phyloP scores from a whole-genome alignment of 2,888 invertebrate genomes.

The Sicus ferrugineus region DNA sequence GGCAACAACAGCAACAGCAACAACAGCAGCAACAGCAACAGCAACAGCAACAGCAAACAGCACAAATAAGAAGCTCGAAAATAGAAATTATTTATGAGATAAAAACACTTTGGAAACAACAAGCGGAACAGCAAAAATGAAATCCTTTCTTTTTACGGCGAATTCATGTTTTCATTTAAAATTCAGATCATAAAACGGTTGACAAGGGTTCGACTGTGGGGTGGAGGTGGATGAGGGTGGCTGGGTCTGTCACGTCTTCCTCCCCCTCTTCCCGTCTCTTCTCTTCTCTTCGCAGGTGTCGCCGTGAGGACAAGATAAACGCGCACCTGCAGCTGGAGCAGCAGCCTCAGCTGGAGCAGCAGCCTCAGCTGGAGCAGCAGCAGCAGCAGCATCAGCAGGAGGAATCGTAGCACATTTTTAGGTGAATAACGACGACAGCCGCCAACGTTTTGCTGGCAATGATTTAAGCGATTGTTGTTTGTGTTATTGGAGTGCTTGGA shows the following conservation, averaged over 20 bases:
- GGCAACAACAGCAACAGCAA: conserved; percentile 8
- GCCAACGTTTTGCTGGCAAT: conserved; percentile 25
- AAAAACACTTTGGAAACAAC: neutral
- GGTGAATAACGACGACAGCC: conserved; percentile 32
- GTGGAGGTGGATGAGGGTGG: neutral
- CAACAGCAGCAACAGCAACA: neutral
- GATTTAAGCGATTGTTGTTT: conserved; percentile 10
- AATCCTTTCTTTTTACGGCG: conserved; percentile 15
- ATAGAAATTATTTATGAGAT: conserved; percentile 22
- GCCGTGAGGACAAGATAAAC: conserved; percentile 21
- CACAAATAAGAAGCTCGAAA: neutral
- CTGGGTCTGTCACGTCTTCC: neutral
- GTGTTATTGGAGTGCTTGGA: neutral
- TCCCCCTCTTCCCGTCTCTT: neutral
- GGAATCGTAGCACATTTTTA: conserved; percentile 27
- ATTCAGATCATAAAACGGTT: neutral
- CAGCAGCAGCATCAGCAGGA: conserved; percentile 14
- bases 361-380: neutral
- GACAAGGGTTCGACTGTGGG: neutral
- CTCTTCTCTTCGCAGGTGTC: neutral
- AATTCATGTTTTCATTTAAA: conserved; percentile 2
- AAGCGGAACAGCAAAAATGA: neutral
- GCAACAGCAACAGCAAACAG: conserved; percentile 12
- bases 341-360: neutral
- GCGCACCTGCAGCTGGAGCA: conserved; percentile 18